These are phyloP conservation scores for Tauraco erythrolophus DNA, from an alignment of 2,113 vertebrate genomes.

Conservation along the genomic window DNA sequence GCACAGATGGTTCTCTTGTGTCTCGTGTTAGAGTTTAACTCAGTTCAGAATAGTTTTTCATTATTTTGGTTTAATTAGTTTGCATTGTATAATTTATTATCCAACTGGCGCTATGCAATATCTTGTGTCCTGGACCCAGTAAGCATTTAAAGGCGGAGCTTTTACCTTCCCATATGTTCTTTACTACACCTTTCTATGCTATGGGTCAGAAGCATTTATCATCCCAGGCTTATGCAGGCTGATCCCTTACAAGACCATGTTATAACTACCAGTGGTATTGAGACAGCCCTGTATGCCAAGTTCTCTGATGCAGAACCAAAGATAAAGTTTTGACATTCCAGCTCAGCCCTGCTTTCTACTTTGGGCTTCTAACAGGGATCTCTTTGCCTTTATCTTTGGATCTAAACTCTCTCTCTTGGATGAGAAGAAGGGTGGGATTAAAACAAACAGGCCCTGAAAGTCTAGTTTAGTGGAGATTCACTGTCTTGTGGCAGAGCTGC, in stretches of 20 bases:
- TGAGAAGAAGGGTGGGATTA: background rate
- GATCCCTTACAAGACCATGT: background rate
- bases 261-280: background rate
- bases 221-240: background rate
- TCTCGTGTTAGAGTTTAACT: background rate
- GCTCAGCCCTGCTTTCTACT: background rate
- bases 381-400: background rate
- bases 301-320: background rate
- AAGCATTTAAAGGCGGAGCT: background rate
- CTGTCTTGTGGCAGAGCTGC: background rate
- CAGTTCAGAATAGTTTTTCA: background rate
- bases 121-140: background rate
- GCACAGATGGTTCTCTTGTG: background rate
- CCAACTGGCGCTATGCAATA: accelerated
- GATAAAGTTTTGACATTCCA: background rate
- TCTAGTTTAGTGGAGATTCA: background rate
- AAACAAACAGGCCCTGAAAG: background rate
- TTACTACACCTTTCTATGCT: background rate
- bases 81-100: background rate
- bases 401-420: background rate
- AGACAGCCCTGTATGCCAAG: background rate
- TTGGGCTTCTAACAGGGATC: background rate
- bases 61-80: background rate
- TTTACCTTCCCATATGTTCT: background rate
- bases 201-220: background rate